Evolutionary conservation across 2,888 invertebrate genomes (phyloP), one percentile per base, ranked within the genome.

Genomic region (Myopa testacea): DNA sequence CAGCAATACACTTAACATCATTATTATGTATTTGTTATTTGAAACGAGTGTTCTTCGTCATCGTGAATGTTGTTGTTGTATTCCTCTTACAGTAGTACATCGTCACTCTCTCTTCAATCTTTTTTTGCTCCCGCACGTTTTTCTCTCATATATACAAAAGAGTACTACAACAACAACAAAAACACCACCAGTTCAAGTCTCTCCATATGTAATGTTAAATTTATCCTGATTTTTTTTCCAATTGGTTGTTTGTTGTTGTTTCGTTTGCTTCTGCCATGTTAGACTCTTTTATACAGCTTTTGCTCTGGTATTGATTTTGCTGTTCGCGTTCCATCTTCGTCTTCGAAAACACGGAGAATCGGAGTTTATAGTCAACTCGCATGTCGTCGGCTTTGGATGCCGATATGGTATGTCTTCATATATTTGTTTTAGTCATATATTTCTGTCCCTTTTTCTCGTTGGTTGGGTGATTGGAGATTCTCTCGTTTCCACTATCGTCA

Each of bases 1-100:
- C 78, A 79, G 77, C 69, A 69, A 71, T 58, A 71, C 26, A 38
- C 12, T 60, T 65, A n/a, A 55, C 74, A 55, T 75, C 58, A 69
- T 75, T 60, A 60, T 75, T 50, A 40, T 63, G 62, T 73, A 45
- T 62, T 68, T 38, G 38, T 75, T 60, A 45, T 74, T 63, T 26
- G 52, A 60, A 75, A 75, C 75, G 50, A 58, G 68, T 75, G 58
- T 70, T 69, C 60, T 40, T 55, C n/a, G 16, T 69, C 62, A 26
- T 16, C 55, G 34, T 45, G 37, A 26, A n/a, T 7, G 45, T 40
- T 34, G 34, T 37, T 72, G 26, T 69, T 8, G 26, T 60, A n/a
- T 60, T n/a, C 34, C 19, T 16, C 26, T 45, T 58, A n/a, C 58
- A 58, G 12, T 58, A 10, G n/a, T 26, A 12, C n/a, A 62, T n/a